Evolutionary conservation across 2,797 vertebrate genomes (phyloP).

Genomic region (Helarctos malayanus): DNA sequence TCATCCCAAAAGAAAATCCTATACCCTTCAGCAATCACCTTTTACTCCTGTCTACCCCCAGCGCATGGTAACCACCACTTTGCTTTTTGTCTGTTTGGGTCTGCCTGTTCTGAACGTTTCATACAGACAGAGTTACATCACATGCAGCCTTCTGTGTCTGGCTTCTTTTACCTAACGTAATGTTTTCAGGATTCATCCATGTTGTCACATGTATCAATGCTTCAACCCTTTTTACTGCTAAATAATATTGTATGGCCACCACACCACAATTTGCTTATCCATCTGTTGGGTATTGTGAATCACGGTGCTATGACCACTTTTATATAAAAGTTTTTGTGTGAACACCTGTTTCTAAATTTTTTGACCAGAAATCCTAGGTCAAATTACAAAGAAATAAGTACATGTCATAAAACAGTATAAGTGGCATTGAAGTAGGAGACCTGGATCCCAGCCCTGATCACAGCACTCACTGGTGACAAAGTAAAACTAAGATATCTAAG

Average conservation of each 20-base stretch:
- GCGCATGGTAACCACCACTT: too few relatives aligned
- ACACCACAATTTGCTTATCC: neutral
- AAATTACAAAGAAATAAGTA: neutral
- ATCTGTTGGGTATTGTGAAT: neutral
- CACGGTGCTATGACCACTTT: neutral
- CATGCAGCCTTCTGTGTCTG: neutral
- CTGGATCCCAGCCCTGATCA: neutral
- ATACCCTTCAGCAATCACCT: neutral
- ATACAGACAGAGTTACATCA: neutral
- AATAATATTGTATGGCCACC: too few relatives aligned
- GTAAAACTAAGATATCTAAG: neutral
- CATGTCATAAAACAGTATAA: neutral
- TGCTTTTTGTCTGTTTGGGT: neutral
- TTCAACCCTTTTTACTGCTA: neutral
- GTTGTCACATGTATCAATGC: neutral
- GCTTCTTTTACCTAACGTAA: neutral
- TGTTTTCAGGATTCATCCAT: neutral
- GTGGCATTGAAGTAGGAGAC: neutral
- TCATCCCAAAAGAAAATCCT: neutral
- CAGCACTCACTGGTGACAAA: neutral
- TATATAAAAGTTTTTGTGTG: neutral
- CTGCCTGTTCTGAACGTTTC: neutral
- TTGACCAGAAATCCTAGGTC: neutral
- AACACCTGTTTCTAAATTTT: neutral
- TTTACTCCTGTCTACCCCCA: fast-evolving